Evolutionary conservation across 2,113 vertebrate species (phyloP).

Genomic region (Rhegmatorhina hoffmannsi): DNA sequence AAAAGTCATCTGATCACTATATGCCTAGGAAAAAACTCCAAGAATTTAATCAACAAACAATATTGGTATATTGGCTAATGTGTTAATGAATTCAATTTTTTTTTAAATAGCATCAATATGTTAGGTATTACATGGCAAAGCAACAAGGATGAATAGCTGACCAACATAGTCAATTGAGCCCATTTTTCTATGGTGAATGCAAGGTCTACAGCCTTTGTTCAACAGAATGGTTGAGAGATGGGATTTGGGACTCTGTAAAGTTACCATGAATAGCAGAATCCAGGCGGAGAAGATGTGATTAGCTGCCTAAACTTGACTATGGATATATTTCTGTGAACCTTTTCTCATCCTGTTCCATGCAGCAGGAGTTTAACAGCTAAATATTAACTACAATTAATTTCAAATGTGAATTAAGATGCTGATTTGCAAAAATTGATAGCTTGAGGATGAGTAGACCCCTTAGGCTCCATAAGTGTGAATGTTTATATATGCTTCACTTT

Average conservation of each 20-base stretch:
- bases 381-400: background rate
- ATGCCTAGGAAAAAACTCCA: background rate
- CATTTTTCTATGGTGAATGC: background rate
- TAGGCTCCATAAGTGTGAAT: background rate
- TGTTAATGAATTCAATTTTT: background rate
- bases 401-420: background rate
- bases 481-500: background rate
- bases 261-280: background rate
- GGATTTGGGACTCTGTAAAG: background rate
- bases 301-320: background rate
- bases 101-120: background rate
- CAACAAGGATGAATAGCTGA: background rate
- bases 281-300: background rate
- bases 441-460: background rate
- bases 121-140: background rate
- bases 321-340: background rate
- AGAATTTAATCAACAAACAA: background rate
- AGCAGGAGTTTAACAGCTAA: background rate
- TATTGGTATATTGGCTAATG: background rate
- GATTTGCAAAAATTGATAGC: background rate
- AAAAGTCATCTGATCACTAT: background rate
- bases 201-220: conserved; percentile 5
- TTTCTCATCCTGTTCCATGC: background rate
- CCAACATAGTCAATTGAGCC: background rate
- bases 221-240: background rate